Base-by-base conservation (phyloP, 30 jellyfish, hydroid and myxozoan species). In the Aurelia aurita complex sp. Pacific region DNA sequence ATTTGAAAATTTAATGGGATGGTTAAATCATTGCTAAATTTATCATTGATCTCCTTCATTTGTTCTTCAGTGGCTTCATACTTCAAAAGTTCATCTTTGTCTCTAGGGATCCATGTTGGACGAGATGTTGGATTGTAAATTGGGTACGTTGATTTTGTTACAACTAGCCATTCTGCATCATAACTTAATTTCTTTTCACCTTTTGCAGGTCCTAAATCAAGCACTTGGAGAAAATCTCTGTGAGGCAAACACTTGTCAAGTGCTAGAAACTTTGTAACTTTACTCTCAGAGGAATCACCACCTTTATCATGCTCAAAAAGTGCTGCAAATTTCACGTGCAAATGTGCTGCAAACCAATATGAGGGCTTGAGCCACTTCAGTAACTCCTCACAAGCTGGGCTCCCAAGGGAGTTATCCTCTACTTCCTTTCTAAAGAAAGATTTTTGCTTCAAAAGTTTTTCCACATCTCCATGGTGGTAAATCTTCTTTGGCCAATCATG, bases 401-500 rank as follows among this genome's bases (percentile, higher is more conserved):
- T 90, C n/a, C 99, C 99, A 50, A 94, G 88, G 15, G 90, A 61
- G 64, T 82, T 86, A 9, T 64, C 80, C 16, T 85, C 92, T 66
- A 94, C 81, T 71, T 94, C 99, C 33, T 90, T 80, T 55, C 74
- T 82, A 19, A 96, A 88, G 66, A 79, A 91, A 2, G 90, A 81
- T 67, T 96, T 96, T 52, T 79, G 68, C 57, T 89, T 51, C 34
- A 96, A 79, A 78, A 96, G 75, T 23, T 64, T 86, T 15, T 87
- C 95, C 8, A 77, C 82, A 71, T 96, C 76, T 23, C 99, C 99
- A 77, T 90, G 79, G 80, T 91, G 80, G 68, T 91, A 89, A 10
- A 96, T 83, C 19, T 87, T 67, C 73, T 90, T 90, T 14, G 99
- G 99, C 99, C 99, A 96, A 77, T 96, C 99, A 77, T 96, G 99